Evolutionary conservation across 2,888 invertebrate genomes (phyloP), one percentile per base, ranked within the genome.

Genomic region (Parascotia fuliginaria): DNA sequence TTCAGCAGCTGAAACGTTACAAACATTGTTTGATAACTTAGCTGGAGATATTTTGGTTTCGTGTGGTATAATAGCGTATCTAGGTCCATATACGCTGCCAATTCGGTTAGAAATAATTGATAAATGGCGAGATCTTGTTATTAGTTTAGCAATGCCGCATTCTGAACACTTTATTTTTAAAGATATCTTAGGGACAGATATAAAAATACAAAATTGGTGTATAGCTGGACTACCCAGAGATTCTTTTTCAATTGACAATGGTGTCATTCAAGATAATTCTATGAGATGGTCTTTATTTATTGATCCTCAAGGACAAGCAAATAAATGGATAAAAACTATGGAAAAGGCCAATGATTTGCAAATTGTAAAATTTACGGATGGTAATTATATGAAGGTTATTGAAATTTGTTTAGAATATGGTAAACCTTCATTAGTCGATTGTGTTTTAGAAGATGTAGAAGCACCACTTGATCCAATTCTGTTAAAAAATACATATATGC

Each of bases 41-140:
- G 96, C 97, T 0, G 98, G 98, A 0, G 98, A 98, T 85, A 96
- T 98, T 66, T 89, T 98, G 11, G 93, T 98, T 24, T 97, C 98
- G 0, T 96, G 96, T 75, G 98, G 97, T 11, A 94, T 97, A 29
- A 97, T 98, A 60, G 96, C 98, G 0, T 98, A 98, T 85, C 92
- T 98, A 42, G 95, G 97, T 0, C 96, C 98, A 0, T 97, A 97
- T 68, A 97, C 96, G 4, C 93, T 95, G 39, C 93, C 94, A 12
- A 95, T 95, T 64, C 92, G 96, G 73, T 82, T 85, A 38, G 83
- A 87, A 22, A 93, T 94, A 39, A 93, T 95, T 1, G 81, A 85
- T 0, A 94, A 95, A 56, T 98, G 98, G 98, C 94, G 95, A 51
- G 74, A 88, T n/a, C 93, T 95, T 34, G 94, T 96, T 4, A 92